Conservation (phyloP, 2,113 vertebrate genomes). For the Apus apus region DNA sequence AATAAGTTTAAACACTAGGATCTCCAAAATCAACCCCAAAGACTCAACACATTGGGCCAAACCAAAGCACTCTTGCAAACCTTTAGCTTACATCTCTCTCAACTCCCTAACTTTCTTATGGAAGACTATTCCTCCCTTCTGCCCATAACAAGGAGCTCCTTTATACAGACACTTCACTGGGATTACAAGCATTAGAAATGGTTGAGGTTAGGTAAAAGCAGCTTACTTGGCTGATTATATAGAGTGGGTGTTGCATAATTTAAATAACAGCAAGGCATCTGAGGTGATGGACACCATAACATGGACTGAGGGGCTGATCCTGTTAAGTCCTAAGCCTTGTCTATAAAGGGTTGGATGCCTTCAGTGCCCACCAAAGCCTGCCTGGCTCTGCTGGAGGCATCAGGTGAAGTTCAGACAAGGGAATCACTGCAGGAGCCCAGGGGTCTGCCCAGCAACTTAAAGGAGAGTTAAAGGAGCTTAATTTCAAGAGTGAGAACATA, state of each 20-base stretch:
- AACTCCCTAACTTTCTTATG: background rate
- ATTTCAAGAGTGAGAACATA: background rate
- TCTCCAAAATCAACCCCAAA: background rate
- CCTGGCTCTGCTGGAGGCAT: background rate
- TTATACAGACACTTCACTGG: constrained; percentile 19
- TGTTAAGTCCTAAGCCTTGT: constrained; percentile 32
- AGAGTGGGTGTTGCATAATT: background rate
- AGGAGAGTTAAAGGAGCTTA: constrained; percentile 43
- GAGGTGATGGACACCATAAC: constrained; percentile 36
- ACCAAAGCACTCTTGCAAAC: background rate
- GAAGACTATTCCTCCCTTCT: background rate
- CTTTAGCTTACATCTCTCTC: background rate
- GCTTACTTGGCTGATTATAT: constrained; percentile 37
- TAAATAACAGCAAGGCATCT: background rate
- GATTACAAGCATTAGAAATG: constrained; percentile 29
- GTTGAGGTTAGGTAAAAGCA: constrained; percentile 48
- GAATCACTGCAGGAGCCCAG: background rate
- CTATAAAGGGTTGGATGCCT: background rate
- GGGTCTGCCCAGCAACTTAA: background rate
- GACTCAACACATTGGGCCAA: background rate
- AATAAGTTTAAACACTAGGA: background rate
- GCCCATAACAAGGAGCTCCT: background rate
- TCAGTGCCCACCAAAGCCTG: background rate
- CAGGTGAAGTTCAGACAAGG: background rate
- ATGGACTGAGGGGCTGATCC: constrained; percentile 25